phyloP scores from a whole-genome alignment of 23 tunicate genomes.

The Halocynthia roretzi region DNA sequence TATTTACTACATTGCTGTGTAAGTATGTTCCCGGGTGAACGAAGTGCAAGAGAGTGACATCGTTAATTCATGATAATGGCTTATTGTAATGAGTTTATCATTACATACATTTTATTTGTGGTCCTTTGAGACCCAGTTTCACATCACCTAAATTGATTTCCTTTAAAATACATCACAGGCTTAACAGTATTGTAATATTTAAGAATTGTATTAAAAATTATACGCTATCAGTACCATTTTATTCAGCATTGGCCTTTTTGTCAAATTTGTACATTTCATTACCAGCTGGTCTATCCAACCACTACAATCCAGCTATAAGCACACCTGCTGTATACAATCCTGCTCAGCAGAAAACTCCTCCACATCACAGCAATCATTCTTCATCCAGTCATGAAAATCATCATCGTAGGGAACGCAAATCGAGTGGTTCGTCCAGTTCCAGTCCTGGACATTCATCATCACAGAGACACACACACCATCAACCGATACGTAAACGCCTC shows the following conservation, averaged over 20 bases:
- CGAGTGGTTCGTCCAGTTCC: conserved; percentile 27
- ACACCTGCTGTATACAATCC: conserved; percentile 11
- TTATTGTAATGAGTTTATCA: too few relatives aligned
- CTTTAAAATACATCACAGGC: too few relatives aligned
- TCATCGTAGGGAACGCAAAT: conserved; percentile 6
- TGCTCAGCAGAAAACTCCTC: conserved; percentile 5
- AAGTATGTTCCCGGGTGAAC: too few relatives aligned
- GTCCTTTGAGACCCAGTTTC: too few relatives aligned
- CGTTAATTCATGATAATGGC: too few relatives aligned
- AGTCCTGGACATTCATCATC: conserved; percentile 14
- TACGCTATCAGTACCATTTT: too few relatives aligned
- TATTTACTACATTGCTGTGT: too few relatives aligned
- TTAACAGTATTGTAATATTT: too few relatives aligned
- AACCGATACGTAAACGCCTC: conserved; percentile 44
- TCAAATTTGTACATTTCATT: background rate
- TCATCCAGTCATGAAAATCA: conserved; percentile 3
- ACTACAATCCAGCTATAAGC: background rate
- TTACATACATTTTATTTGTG: too few relatives aligned
- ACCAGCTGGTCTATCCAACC: background rate
- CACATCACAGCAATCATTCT: conserved; percentile 1
- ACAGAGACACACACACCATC: conserved; percentile 1
- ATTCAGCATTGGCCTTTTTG: background rate
- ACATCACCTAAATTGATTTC: too few relatives aligned
- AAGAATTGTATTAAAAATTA: too few relatives aligned
- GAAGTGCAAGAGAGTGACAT: too few relatives aligned